Evolutionary conservation across 2,113 vertebrate genomes (phyloP).

Genomic region (Butorides virescens): DNA sequence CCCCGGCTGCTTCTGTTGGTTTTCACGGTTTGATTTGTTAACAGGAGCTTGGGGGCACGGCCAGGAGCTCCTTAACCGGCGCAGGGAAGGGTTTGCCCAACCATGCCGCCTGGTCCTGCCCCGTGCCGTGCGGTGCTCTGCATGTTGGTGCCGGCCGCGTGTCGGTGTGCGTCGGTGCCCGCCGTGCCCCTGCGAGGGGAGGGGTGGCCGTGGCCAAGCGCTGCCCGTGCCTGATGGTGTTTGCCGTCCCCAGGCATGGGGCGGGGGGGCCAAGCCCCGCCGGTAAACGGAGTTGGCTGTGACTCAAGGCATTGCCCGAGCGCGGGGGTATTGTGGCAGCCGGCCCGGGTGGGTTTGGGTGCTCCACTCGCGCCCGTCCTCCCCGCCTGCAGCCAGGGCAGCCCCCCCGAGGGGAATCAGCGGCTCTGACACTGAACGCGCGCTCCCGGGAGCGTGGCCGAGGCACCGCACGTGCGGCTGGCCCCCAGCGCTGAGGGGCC

Average conservation of each 20-base stretch:
- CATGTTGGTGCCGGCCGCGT: fast-evolving
- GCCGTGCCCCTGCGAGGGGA: neutral
- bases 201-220: neutral
- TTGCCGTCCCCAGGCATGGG: fast-evolving
- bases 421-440: fast-evolving
- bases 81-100: neutral
- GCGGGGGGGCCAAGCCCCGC: no score
- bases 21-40: slow-evolving; percentile 67
- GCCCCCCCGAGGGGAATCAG: neutral
- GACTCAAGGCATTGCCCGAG: fast-evolving
- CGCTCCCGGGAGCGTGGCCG: fast-evolving
- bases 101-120: fast-evolving
- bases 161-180: neutral
- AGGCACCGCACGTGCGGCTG: fast-evolving
- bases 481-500: neutral
- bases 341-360: fast-evolving
- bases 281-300: fast-evolving
- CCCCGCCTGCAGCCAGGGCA: neutral
- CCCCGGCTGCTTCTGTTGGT: slow-evolving; percentile 46
- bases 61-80: slow-evolving; percentile 25
- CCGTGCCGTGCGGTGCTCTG: fast-evolving
- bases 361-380: neutral
- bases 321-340: fast-evolving
- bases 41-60: slow-evolving; percentile 54
- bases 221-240: fast-evolving